Evolutionary conservation across 2,797 vertebrate genomes (phyloP).

Genomic region (Sebastes iracundus): DNA sequence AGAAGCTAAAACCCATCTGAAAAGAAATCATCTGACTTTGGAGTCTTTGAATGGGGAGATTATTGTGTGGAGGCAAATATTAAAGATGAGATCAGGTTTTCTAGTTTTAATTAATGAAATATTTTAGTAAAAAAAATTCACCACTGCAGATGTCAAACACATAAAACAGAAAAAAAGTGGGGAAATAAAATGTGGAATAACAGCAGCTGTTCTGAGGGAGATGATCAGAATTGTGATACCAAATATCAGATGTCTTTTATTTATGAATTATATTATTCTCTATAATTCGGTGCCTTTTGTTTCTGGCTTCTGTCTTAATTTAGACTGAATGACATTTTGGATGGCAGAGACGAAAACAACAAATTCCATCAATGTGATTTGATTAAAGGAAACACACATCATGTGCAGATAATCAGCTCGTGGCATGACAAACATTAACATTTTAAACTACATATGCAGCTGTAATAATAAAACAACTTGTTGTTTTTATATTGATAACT

Average conservation of each 20-base stretch:
- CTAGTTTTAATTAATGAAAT: neutral
- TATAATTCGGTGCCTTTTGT: neutral
- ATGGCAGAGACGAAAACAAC: slow-evolving; percentile 1
- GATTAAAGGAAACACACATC: slow-evolving; percentile 9
- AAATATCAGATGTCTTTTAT: neutral
- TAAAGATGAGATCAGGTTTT: neutral
- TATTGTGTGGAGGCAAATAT: neutral
- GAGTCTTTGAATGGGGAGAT: neutral
- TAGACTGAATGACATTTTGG: neutral
- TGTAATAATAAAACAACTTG: neutral
- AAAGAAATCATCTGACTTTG: neutral
- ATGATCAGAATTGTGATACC: neutral
- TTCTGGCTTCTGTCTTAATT: neutral
- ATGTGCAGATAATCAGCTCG: neutral
- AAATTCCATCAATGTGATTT: slow-evolving; percentile 37
- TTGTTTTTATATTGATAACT: neutral
- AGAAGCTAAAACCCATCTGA: neutral
- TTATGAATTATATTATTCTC: neutral
- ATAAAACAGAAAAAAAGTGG: neutral
- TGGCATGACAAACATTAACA: neutral
- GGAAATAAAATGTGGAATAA: neutral
- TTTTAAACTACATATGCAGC: neutral
- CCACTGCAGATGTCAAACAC: neutral
- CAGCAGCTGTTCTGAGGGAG: neutral
- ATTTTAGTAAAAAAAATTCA: neutral